Base-by-base conservation (phyloP, 2,888 invertebrate genomes). In the Orgyia antiqua region DNA sequence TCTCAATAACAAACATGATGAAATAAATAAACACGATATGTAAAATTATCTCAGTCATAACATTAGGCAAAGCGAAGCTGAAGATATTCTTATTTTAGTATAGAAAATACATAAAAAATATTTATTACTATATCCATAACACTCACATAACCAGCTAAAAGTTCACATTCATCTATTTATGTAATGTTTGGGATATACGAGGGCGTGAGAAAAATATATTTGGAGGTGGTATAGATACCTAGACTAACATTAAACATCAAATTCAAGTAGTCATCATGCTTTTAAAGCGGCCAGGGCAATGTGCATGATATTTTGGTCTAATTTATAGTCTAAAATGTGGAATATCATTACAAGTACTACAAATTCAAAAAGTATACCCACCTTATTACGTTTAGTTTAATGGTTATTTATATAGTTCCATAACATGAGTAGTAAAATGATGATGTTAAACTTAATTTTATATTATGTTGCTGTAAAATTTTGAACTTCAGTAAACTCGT, bases 191-290 rank as follows among this genome's bases (percentile, higher is more conserved):
- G 35, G 9, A 47, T 24, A 18, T 17, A 41, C 30, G 13, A 32
- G 45, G 42, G 33, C 29, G 41, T 52, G 51, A 45, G 23, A 10
- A 10, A 10, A 19, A 21, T 21, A n/a, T n/a, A n/a, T n/a, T n/a
- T n/a, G 20, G 4, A 20, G 61, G 51, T 51, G 36, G 45, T 49
- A 30, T 36, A 50, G 5, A 17, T 10, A n/a, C n/a, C n/a, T 39
- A 47, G 27, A 56, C 59, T 64, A 68, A 68, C 63, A 68, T 60
- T 54, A 49, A 68, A 69, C 68, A 69, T 53, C 48, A 45, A 63
- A 29, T 49, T 33, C 25, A 53, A 37, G 39, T 41, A 47, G 26
- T 49, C 42, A 35, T 51, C 68, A 69, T 69, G 70, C 70, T 66
- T 39, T 27, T 3, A 38, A 51, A 45, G 56, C 42, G 33, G 34